Conservation (phyloP, 2,797 vertebrate genomes). For the Gobio occitaniae region DNA sequence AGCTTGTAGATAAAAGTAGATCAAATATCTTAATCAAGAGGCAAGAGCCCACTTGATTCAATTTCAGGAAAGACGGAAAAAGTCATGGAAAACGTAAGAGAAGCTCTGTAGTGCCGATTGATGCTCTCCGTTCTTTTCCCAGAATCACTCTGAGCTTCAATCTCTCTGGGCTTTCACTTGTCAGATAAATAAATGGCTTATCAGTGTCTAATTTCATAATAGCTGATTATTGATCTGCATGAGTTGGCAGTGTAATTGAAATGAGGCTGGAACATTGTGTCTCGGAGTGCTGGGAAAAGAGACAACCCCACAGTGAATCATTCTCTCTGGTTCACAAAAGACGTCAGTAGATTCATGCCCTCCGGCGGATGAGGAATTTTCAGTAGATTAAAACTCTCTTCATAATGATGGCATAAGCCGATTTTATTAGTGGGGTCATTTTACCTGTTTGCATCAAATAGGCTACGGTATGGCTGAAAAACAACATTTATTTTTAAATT, state of each 20-base stretch:
- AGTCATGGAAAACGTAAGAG: background rate
- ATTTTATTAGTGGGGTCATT: constrained; percentile 17
- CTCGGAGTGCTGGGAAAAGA: constrained; percentile 46
- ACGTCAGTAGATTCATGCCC: constrained; percentile 37
- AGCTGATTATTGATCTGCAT: constrained; percentile 63
- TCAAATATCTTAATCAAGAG: background rate
- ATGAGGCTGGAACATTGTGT: constrained; percentile 56
- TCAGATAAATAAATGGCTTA: constrained; percentile 62
- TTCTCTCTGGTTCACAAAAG: constrained; percentile 24
- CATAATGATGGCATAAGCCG: constrained; percentile 20
- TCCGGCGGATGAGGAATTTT: constrained; percentile 8
- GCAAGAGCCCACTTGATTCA: background rate
- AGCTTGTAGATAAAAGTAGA: background rate
- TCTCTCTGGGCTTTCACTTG: constrained; percentile 40
- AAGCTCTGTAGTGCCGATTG: background rate
- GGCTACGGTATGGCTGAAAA: background rate
- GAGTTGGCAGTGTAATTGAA: constrained; percentile 65
- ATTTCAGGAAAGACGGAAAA: background rate
- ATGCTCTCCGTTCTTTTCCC: background rate
- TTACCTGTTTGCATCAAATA: constrained; percentile 21
- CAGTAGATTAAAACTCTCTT: constrained; percentile 37
- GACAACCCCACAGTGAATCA: constrained; percentile 48
- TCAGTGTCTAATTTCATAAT: constrained; percentile 63
- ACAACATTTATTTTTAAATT: background rate
- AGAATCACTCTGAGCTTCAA: constrained; percentile 3